Evolutionary conservation across 2,113 vertebrate species (phyloP).

Genomic region (Cheirogaleus medius): DNA sequence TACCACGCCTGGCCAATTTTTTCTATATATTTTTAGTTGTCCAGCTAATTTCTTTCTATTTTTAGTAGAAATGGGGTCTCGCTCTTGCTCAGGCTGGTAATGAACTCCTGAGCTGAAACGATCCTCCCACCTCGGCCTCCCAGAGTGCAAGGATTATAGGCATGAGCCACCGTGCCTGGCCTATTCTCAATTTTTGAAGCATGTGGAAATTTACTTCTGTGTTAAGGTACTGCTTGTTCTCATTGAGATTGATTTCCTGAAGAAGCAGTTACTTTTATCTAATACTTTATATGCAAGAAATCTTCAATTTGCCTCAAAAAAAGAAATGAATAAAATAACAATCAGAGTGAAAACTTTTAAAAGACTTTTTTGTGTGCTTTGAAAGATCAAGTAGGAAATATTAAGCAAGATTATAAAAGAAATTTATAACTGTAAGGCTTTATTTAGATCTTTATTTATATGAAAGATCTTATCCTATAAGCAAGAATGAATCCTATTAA

Average conservation of each 20-base stretch:
- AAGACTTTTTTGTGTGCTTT: background rate
- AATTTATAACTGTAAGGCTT: background rate
- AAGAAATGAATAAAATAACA: background rate
- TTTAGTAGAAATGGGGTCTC: too few relatives aligned
- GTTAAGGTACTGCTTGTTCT: background rate
- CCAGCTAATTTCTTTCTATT: too few relatives aligned
- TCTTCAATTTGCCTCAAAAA: background rate
- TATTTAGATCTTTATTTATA: background rate
- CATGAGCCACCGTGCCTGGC: too few relatives aligned
- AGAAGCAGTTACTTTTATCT: background rate
- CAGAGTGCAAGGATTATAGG: too few relatives aligned
- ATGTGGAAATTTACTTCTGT: too few relatives aligned
- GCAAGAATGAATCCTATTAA: background rate
- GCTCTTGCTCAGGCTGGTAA: too few relatives aligned
- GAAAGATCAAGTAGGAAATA: background rate
- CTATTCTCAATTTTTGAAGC: background rate
- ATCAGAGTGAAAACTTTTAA: background rate
- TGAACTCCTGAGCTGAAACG: too few relatives aligned
- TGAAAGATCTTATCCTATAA: background rate
- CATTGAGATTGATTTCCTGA: background rate
- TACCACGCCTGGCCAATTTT: too few relatives aligned
- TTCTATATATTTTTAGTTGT: too few relatives aligned
- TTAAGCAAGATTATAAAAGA: background rate
- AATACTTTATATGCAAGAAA: background rate
- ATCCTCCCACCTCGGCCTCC: too few relatives aligned